Conservation (phyloP, 2,113 vertebrate species). For the Apteryx owenii region DNA sequence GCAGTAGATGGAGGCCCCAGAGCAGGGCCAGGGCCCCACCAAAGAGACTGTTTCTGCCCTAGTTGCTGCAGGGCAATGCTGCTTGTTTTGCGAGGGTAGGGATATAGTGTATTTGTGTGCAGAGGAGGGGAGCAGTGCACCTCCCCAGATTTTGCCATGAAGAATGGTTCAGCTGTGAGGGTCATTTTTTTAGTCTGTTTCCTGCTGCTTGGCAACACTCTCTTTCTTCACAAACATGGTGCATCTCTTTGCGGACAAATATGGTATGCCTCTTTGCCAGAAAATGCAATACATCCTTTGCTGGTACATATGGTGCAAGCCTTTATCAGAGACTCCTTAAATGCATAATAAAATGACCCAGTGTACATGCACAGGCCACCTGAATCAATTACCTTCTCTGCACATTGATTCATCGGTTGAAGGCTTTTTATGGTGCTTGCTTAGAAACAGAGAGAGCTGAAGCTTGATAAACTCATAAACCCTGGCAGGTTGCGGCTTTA, state of each 20-base stretch:
- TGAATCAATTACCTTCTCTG: slow-evolving; percentile 25
- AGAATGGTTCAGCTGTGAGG: not conserved
- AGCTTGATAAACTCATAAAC: slow-evolving; percentile 30
- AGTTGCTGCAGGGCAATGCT: not conserved
- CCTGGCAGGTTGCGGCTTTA: not conserved
- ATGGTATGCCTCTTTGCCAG: not conserved
- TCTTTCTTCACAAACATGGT: not conserved
- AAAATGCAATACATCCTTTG: slow-evolving; percentile 12
- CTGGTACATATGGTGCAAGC: not conserved
- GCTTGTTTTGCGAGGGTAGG: not conserved
- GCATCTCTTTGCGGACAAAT: not conserved
- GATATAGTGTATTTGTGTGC: not conserved
- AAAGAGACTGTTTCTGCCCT: not conserved
- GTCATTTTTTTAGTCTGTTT: not conserved
- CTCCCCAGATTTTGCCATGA: not conserved
- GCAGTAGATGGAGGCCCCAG: not conserved
- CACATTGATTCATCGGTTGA: slow-evolving; percentile 17
- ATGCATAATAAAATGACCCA: not conserved
- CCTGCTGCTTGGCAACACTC: not conserved
- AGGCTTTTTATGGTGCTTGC: slow-evolving; percentile 52
- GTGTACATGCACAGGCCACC: not conserved
- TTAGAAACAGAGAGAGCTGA: not conserved
- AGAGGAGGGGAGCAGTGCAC: not conserved
- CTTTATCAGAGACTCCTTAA: slow-evolving; percentile 51
- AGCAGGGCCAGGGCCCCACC: not conserved